Conservation (phyloP, 2,113 vertebrate genomes). For the Elanus axillaris region DNA sequence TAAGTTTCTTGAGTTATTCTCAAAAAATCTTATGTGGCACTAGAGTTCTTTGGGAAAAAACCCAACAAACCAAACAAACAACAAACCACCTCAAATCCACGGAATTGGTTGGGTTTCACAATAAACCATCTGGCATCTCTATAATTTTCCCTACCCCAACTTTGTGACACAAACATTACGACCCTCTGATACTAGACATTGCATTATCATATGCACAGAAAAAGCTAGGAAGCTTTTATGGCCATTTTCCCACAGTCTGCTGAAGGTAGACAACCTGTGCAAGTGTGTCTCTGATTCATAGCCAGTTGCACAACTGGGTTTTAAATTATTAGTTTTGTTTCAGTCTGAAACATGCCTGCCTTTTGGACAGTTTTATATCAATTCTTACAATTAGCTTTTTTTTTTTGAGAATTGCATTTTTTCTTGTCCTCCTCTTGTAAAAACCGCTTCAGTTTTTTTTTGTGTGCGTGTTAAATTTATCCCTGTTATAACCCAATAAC, state of each 20-base stretch:
- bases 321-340: neutral
- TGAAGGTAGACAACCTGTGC: neutral
- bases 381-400: neutral
- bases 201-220: neutral
- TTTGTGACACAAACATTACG: neutral
- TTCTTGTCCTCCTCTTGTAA: neutral
- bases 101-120: neutral
- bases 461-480: neutral
- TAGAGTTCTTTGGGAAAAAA: neutral
- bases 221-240: neutral
- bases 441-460: neutral
- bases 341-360: neutral
- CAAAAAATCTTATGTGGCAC: neutral
- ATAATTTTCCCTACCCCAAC: neutral
- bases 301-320: neutral
- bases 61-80: neutral
- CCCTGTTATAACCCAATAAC: neutral
- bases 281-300: neutral
- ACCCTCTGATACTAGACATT: fast-evolving
- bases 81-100: neutral
- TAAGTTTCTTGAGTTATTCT: neutral
- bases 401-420: neutral
- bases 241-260: neutral
- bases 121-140: neutral
- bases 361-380: neutral